phyloP scores from a whole-genome alignment of 1,140 invertebrate genomes.

The Macrotrachela quadricornifera region DNA sequence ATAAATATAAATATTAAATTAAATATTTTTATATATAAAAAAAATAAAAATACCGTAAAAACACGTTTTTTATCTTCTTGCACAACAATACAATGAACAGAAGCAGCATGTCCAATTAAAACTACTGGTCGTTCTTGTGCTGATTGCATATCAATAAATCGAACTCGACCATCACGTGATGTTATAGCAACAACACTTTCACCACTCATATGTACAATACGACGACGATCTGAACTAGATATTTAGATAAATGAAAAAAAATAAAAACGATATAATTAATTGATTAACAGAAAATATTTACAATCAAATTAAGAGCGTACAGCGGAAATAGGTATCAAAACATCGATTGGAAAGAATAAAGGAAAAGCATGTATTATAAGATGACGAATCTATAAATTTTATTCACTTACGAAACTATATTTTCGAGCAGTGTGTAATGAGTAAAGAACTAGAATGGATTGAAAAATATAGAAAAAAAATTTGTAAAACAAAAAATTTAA shows the following conservation, averaged over 20 bases:
- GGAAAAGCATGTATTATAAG: too few species aligned
- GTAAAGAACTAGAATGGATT: too few species aligned
- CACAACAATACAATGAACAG: conserved; percentile 20
- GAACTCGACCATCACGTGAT: conserved; percentile 22
- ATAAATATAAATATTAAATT: conserved; percentile 14
- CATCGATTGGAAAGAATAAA: too few species aligned
- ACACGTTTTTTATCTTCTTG: conserved; percentile 16
- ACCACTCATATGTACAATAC: conserved; percentile 13
- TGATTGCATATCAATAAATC: conserved; percentile 20
- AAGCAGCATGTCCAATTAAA: conserved; percentile 28
- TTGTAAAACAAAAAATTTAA: too few species aligned
- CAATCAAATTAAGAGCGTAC: too few species aligned
- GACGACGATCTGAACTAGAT: conserved; percentile 18
- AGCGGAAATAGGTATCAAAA: too few species aligned
- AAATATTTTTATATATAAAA: neutral
- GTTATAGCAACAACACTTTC: conserved; percentile 19
- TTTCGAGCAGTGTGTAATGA: too few species aligned
- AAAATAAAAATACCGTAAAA: neutral
- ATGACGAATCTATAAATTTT: too few species aligned
- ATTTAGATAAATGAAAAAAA: neutral
- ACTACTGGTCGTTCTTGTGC: conserved; percentile 16
- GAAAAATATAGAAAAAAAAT: too few species aligned
- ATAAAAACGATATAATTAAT: too few species aligned
- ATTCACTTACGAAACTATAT: too few species aligned
- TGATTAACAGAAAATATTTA: too few species aligned